Base-by-base conservation (phyloP, 2,888 invertebrate species). In the Oxytorus armatus region DNA sequence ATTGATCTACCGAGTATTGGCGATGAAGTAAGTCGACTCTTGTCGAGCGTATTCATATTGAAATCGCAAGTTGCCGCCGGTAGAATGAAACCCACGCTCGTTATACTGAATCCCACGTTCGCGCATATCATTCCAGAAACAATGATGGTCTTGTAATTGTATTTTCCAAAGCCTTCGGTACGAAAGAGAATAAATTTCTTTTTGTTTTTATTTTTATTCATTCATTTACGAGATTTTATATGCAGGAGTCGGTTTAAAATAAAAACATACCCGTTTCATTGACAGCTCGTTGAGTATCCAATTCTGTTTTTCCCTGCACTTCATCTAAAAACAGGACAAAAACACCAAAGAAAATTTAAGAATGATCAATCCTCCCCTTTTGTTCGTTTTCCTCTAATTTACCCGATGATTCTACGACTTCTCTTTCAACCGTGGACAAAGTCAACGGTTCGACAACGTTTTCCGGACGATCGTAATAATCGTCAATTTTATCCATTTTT, bases 31-130 rank as follows among this genome's bases (percentile, higher is more conserved):
- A n/a, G n/a, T n/a, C n/a, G n/a, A n/a, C n/a, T n/a, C n/a, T n/a
- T n/a, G n/a, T n/a, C n/a, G n/a, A n/a, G n/a, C n/a, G n/a, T n/a
- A n/a, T n/a, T n/a, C n/a, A n/a, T n/a, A n/a, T n/a, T n/a, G n/a
- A n/a, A n/a, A n/a, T n/a, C n/a, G n/a, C n/a, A n/a, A n/a, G n/a
- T 95, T 61, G 96, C 97, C 0, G 97, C 95, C 3, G 97, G 97
- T 77, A 97, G 92, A 77, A 97, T 95, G 90, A 97, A 97, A 63
- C 97, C 97, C 81, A 97, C 94, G 85, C 95, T 96, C 65, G 95
- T 96, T 88, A 96, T 95, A 33, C 96, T 96, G 83, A 97, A 94
- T 69, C 97, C 96, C 51, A 96, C 96, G 92, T 96, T 96, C 85
- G 96, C 93, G 90, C 96, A 97, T 82, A 97, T 96, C 88, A 96